phyloP scores from a whole-genome alignment of 2,888 invertebrate genomes.

The Spilosoma lubricipeda region DNA sequence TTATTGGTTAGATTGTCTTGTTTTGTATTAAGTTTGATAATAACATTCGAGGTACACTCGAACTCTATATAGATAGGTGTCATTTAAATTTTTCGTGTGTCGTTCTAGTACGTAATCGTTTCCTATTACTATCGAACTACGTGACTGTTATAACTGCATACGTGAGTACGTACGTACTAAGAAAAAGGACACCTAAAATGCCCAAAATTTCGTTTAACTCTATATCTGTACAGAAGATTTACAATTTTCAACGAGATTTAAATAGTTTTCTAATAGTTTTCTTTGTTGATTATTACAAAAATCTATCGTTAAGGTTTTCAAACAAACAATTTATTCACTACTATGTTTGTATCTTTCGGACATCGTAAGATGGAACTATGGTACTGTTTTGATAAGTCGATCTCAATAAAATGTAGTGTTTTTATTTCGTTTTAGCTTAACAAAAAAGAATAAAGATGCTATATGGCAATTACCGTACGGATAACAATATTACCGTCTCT shows the following conservation, averaged over 20 bases:
- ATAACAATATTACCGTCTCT: too few relatives aligned
- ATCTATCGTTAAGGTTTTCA: background rate
- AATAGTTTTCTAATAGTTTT: background rate
- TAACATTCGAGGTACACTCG: constrained; percentile 12
- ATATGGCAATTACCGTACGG: background rate
- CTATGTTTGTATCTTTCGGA: background rate
- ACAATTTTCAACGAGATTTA: background rate
- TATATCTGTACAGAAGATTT: background rate
- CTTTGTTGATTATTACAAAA: background rate
- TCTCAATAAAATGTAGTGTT: background rate
- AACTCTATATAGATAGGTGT: background rate
- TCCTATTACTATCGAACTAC: constrained; percentile 12
- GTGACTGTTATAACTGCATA: background rate
- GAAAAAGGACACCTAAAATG: background rate
- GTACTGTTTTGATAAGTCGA: background rate
- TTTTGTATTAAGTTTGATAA: constrained; percentile 34
- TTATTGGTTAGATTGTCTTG: constrained; percentile 44
- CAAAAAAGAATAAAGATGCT: background rate
- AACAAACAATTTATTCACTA: background rate
- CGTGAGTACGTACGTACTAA: background rate
- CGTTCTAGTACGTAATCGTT: background rate
- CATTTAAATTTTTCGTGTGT: constrained; percentile 2
- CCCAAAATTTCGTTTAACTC: background rate
- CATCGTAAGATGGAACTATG: background rate
- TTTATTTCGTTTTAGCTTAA: background rate